phyloP scores from a whole-genome alignment of 1,140 invertebrate species.

The Cherax destructor region DNA sequence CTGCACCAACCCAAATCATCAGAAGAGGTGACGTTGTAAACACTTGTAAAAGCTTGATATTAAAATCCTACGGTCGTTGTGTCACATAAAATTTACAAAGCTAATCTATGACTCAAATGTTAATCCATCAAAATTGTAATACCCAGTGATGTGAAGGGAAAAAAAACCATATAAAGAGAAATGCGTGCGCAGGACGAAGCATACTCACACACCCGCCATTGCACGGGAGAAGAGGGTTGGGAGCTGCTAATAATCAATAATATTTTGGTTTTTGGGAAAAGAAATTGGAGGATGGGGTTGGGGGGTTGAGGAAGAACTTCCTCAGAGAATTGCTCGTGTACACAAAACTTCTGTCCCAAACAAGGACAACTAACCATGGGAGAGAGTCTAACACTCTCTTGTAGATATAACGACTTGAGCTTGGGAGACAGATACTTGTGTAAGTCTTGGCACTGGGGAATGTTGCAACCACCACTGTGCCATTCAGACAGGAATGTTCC shows the following conservation, averaged over 20 bases:
- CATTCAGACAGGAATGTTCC: slow-evolving; percentile 22
- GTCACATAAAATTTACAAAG: slow-evolving; percentile 49
- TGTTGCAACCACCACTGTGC: neutral
- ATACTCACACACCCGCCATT: neutral
- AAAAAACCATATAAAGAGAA: neutral
- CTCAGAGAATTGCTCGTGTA: neutral
- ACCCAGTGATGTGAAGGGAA: slow-evolving; percentile 22
- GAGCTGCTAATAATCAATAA: no score
- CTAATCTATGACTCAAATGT: slow-evolving; percentile 31
- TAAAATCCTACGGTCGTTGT: slow-evolving; percentile 34
- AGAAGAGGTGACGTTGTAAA: neutral
- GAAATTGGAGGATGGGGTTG: no score
- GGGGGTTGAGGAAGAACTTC: neutral
- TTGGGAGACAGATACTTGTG: slow-evolving; percentile 22
- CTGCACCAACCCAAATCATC: neutral
- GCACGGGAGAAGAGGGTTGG: neutral
- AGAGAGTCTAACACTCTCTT: slow-evolving; percentile 15
- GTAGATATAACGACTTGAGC: slow-evolving; percentile 21
- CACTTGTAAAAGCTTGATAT: slow-evolving; percentile 2
- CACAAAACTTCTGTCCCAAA: slow-evolving; percentile 10
- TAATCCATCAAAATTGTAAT: slow-evolving; percentile 24
- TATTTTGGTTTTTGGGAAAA: no score
- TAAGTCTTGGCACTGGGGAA: slow-evolving; percentile 24
- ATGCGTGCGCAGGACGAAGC: no score
- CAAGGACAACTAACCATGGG: slow-evolving; percentile 6